Base-by-base conservation (phyloP, 1,140 invertebrate species). In the Helicoverpa zea region DNA sequence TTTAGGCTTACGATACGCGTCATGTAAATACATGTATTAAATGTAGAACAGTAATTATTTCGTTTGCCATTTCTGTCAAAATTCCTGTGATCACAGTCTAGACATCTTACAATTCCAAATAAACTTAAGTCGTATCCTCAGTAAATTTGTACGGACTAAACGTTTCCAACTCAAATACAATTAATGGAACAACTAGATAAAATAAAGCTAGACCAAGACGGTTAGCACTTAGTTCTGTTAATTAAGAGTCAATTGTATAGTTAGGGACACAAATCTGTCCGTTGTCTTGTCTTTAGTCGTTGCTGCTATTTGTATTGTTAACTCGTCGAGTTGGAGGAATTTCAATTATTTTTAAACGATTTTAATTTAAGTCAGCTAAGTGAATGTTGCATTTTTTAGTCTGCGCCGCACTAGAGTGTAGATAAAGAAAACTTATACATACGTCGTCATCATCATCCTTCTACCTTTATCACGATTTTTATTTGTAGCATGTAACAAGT, bases 111-210 rank as follows among this genome's bases (percentile, higher is more conserved):
- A 56, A 56, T 61, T 61, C 16, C 18, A 29, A 10, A 29, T 9
- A 29, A 61, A 61, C 58, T 61, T 29, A 29, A 12, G 11, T 29
- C 10, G 5, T 1, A 10, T 29, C 58, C 5, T 13, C 52, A 54
- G 52, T 54, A 54, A 54, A 54, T 14, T 54, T 16, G 13, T 11
- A 16, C n/a, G 13, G 13, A 54, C 52, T 54, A 14, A 54, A 54
- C 52, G 52, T 13, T 54, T 54, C n/a, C 14, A 61, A 30, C 58
- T 61, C 13, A 61, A 61, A 61, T 13, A 23, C 58, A 66, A 43
- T 66, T 66, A 43, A 29, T 43, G 10, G 63, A 47, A 43, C 43
- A 66, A 43, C 43, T 47, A 29, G n/a, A n/a, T 66, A 47, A 66
- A 66, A 47, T 66, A 66, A 14, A 66, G n/a, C 43, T 16, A 47